These are phyloP conservation scores for Erethizon dorsatum DNA, from an alignment of 2,797 vertebrate genomes.

Conservation along the genomic window DNA sequence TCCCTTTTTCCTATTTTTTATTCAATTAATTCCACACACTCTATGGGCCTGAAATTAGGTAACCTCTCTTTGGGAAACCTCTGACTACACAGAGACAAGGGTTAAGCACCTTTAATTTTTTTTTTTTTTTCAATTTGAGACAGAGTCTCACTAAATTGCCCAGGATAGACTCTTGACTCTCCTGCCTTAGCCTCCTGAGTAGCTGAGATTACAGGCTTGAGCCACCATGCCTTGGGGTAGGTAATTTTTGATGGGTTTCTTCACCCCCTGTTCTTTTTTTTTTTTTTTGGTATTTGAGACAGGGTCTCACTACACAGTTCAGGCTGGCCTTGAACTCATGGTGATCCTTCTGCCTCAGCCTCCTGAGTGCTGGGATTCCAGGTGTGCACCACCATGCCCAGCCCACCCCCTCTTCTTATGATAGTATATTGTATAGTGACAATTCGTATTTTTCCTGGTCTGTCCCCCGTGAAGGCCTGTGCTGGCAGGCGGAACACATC, in stretches of 20 bases:
- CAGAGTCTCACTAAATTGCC: neutral
- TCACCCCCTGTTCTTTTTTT: neutral
- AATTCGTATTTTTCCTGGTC: neutral
- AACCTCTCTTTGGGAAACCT: neutral
- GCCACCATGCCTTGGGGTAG: neutral
- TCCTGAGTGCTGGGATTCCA: neutral
- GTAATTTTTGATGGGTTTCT: neutral
- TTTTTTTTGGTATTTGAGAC: neutral
- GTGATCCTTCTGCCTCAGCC: neutral
- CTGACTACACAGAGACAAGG: neutral
- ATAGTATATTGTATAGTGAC: neutral
- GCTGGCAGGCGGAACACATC: neutral
- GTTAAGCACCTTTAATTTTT: neutral
- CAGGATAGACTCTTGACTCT: neutral
- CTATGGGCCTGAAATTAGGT: neutral
- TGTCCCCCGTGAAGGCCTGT: neutral
- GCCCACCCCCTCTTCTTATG: neutral
- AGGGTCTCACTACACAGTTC: neutral
- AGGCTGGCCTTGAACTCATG: neutral
- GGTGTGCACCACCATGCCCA: neutral
- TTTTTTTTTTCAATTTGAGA: neutral
- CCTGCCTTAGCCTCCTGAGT: neutral
- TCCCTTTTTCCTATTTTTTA: neutral
- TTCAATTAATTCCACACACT: neutral
- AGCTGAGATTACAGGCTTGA: neutral